Evolutionary conservation across 2,888 invertebrate species (phyloP).

Genomic region (Enoplolaimus lenunculus): DNA sequence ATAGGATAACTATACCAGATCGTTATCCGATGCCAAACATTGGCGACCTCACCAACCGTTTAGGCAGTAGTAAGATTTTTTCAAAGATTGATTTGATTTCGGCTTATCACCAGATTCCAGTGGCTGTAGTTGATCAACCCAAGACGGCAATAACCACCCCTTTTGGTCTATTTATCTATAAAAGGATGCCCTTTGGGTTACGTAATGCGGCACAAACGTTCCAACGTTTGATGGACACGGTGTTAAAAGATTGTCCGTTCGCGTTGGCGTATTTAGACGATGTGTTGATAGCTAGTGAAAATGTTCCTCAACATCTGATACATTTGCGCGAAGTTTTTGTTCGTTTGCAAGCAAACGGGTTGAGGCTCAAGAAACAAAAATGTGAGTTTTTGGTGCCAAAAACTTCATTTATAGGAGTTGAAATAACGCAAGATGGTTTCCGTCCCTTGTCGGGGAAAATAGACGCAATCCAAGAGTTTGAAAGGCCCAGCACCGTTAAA

Average conservation of each 20-base stretch:
- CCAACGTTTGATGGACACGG: constrained; percentile 22
- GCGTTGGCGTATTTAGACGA: constrained; percentile 3
- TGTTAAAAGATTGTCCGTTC: constrained; percentile 10
- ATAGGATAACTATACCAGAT: constrained; percentile 10
- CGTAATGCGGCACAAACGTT: constrained; percentile 26
- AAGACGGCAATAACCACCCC: too few relatives aligned
- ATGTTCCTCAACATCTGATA: neutral
- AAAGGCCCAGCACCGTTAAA: neutral
- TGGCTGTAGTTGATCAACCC: constrained; percentile 21
- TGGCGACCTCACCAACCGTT: neutral
- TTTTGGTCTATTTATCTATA: too few relatives aligned
- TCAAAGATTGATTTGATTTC: constrained; percentile 19
- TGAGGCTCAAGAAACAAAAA: neutral
- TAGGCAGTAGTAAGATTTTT: neutral
- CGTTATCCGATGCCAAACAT: constrained; percentile 14
- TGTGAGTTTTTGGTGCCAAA: constrained; percentile 10
- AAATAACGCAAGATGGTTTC: constrained; percentile 10
- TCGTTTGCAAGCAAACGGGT: neutral
- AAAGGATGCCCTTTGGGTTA: constrained; percentile 26
- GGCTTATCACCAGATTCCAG: constrained; percentile 20
- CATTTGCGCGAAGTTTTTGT: constrained; percentile 2
- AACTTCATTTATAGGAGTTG: neutral
- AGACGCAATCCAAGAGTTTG: constrained; percentile 9
- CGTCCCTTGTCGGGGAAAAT: constrained; percentile 6
- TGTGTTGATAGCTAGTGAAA: constrained; percentile 6